Percentiles rank a stretch among this genome's conserved stretches.
Conservation (phyloP, 1,140 invertebrate genomes). For the Solenopsis fugax region DNA sequence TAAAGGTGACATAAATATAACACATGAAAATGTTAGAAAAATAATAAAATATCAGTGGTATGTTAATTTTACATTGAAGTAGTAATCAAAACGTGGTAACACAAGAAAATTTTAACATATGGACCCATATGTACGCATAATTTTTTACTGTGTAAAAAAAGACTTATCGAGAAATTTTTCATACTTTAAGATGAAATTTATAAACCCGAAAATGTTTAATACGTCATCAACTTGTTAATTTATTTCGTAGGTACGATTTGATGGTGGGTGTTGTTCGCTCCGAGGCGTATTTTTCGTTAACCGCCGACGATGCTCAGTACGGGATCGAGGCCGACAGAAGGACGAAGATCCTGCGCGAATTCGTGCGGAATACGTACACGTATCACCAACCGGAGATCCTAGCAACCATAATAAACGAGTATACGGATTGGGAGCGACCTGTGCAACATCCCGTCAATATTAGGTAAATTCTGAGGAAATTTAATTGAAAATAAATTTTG, state of each 20-base stretch:
- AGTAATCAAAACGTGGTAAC: too few relatives aligned
- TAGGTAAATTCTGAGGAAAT: conserved; percentile 85
- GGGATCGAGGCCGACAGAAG: conserved; percentile 96
- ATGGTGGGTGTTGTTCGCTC: conserved; percentile 96
- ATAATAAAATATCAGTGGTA: too few relatives aligned
- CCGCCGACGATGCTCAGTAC: conserved; percentile 95
- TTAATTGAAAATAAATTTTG: neutral
- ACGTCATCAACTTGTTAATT: neutral
- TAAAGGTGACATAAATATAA: too few relatives aligned
- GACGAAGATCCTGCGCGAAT: conserved; percentile 96
- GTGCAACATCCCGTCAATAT: conserved; percentile 97
- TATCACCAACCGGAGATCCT: conserved; percentile 94
- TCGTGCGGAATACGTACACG: conserved; percentile 97
- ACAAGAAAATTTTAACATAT: too few relatives aligned
- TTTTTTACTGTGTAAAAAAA: too few relatives aligned
- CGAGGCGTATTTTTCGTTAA: conserved; percentile 95
- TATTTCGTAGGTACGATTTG: conserved; percentile 92
- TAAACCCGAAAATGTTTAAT: neutral
- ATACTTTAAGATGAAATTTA: neutral
- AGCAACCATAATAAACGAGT: conserved; percentile 97
- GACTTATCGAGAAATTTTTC: neutral
- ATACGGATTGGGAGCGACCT: conserved; percentile 98
- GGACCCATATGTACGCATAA: too few relatives aligned
- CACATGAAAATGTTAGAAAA: too few relatives aligned
- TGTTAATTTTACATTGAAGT: too few relatives aligned